These are phyloP conservation scores for Pimephales promelas DNA, from an alignment of 2,113 vertebrate genomes.

Conservation along the genomic window DNA sequence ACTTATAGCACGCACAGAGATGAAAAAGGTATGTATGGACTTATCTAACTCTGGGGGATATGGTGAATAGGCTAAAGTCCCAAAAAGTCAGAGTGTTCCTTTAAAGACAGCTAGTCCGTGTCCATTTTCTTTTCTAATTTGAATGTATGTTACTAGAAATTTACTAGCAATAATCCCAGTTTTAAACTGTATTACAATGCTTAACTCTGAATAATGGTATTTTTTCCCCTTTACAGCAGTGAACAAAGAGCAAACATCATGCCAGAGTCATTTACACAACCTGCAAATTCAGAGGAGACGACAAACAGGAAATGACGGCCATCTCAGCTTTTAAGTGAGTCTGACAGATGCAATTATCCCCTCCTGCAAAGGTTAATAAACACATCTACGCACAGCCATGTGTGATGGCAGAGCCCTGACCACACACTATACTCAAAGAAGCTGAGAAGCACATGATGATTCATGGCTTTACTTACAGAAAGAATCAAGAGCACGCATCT, in stretches of 20 bases:
- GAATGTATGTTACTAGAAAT: neutral
- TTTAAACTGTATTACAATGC: neutral
- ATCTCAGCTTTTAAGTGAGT: conserved; percentile 69
- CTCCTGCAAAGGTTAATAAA: conserved; percentile 73
- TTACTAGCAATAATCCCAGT: neutral
- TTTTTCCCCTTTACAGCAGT: neutral
- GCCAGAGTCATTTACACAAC: conserved; percentile 34
- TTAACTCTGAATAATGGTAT: neutral
- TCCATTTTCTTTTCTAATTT: neutral
- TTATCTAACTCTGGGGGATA: too few relatives aligned
- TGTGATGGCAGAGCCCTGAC: conserved; percentile 62
- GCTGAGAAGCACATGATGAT: conserved; percentile 29
- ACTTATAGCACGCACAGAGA: too few relatives aligned
- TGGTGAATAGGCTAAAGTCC: too few relatives aligned
- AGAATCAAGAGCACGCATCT: conserved; percentile 3
- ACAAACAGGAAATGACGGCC: conserved; percentile 67
- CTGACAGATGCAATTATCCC: conserved; percentile 75
- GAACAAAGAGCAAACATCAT: conserved; percentile 42
- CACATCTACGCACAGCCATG: conserved; percentile 66
- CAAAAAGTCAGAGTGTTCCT: too few relatives aligned
- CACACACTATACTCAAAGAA: conserved; percentile 47
- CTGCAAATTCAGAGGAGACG: conserved; percentile 57
- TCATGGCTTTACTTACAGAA: conserved; percentile 36
- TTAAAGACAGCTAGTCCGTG: neutral
- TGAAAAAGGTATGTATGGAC: too few relatives aligned